These are phyloP conservation scores for Gymnocypris eckloni DNA, from an alignment of 2,797 vertebrate species.

Conservation along the genomic window DNA sequence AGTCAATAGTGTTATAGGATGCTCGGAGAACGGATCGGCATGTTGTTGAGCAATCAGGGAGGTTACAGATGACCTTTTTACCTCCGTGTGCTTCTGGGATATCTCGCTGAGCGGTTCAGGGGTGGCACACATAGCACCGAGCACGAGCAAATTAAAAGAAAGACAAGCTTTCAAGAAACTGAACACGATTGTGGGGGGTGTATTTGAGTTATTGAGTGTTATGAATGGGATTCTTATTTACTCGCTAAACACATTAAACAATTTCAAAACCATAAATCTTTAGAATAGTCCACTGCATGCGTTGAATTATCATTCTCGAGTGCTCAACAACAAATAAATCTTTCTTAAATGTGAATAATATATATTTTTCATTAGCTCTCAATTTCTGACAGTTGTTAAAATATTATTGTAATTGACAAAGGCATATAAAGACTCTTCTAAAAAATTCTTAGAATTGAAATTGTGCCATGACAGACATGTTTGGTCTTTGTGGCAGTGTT, in stretches of 20 bases:
- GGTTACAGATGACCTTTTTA: constrained; percentile 82
- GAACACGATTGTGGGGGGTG: constrained; percentile 21
- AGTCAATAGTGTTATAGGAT: constrained; percentile 24
- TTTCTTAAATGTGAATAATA: background rate
- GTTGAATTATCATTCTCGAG: background rate
- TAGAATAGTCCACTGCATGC: background rate
- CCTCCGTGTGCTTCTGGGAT: constrained; percentile 82
- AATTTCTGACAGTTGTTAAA: background rate
- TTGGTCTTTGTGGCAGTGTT: background rate
- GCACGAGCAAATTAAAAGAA: background rate
- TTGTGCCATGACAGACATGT: background rate
- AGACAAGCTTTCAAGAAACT: constrained; percentile 7
- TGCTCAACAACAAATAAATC: background rate
- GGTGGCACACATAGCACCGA: constrained; percentile 26
- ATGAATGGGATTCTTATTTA: constrained; percentile 21
- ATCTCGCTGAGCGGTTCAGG: constrained; percentile 58
- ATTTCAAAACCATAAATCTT: constrained; percentile 29
- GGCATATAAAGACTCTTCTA: background rate
- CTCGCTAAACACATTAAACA: constrained; percentile 16
- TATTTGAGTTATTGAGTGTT: background rate
- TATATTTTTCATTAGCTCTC: background rate
- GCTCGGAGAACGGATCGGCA: constrained; percentile 65
- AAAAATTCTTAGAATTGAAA: background rate
- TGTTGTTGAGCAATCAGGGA: constrained; percentile 69
- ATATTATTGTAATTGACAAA: background rate